Conservation (phyloP, 2,797 vertebrate species). For the Melanotaenia maccullochi region DNA sequence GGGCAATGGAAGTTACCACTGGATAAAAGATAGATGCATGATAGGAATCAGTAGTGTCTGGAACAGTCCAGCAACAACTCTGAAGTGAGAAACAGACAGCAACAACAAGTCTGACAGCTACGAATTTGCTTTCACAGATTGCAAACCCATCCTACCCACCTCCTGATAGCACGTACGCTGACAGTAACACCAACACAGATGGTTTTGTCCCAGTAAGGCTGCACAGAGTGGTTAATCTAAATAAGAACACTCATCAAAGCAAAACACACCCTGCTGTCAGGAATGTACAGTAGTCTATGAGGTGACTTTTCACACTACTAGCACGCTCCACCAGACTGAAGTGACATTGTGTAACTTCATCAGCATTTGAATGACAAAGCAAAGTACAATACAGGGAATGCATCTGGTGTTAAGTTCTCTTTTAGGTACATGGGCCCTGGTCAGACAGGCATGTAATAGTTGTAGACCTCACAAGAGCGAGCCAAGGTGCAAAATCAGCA, state of each 20-base stretch:
- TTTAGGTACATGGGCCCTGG: constrained; percentile 22
- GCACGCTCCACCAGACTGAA: constrained; percentile 30
- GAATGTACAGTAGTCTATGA: constrained; percentile 32
- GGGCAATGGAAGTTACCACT: background rate
- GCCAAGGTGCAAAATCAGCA: constrained; percentile 42
- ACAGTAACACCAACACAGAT: constrained; percentile 67
- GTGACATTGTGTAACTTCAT: constrained; percentile 48
- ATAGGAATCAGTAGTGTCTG: constrained; percentile 22
- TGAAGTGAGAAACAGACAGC: constrained; percentile 49
- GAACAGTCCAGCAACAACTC: constrained; percentile 23
- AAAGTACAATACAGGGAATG: constrained; percentile 25
- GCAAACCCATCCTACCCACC: constrained; percentile 61
- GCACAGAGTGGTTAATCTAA: constrained; percentile 53
- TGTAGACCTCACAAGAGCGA: constrained; percentile 30
- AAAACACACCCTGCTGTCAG: constrained; percentile 44
- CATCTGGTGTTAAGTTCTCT: constrained; percentile 28
- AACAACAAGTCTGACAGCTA: constrained; percentile 38
- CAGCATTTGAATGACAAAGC: constrained; percentile 26
- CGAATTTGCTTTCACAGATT: constrained; percentile 60
- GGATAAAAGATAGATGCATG: constrained; percentile 17
- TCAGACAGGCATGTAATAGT: constrained; percentile 67
- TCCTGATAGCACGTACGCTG: constrained; percentile 45
- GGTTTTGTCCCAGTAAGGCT: constrained; percentile 60
- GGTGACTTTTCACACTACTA: constrained; percentile 49
- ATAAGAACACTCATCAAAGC: constrained; percentile 59